Evolutionary conservation across 2,113 vertebrate species (phyloP), one percentile per base, ranked within the genome.

Genomic region (Mus pahari): DNA sequence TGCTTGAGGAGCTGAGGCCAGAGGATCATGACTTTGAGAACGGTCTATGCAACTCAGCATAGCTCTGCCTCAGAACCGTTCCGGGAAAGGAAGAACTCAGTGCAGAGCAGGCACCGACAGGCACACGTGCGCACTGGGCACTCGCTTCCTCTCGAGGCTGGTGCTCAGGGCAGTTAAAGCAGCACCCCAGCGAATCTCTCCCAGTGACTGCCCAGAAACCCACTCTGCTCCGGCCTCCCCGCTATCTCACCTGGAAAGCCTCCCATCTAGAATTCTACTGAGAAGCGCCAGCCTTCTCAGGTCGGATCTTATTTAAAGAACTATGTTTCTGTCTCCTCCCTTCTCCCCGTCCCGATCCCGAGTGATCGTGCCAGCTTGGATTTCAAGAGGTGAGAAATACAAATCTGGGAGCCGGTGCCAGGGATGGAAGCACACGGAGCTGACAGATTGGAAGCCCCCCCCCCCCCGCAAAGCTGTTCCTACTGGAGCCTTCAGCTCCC

Each of bases 381-480:
- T 97, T 97, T 95, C 90, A 53, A 89, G 94, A 90, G 64, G 79
- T 0, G 92, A 90, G 93, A 90, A 95, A 92, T 74, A 90, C 94
- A 77, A 75, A 90, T 81, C 83, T 66, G 45, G 64, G 79, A 83
- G 71, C 7, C 0, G 4, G 26, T 31, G 89, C 92, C 96, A 95
- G 90, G 83, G 75, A 58, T 6, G 1, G 1, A 70, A 75, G 70
- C 53, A 2, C 84, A 19, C 1, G 1, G n/a, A 78, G 83, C 77
- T 94, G 87, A 45, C 94, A 96, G 95, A 92, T 42, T 86, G 97
- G 24, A 16, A 91, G 88, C 58, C 83, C 16, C 53, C 2, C 19
- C 84, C 58, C 83, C 16, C 53, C 2, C 19, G 97, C 64, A 19
- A 92, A 89, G 93, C 94, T 93, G 86, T 22, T 60, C 50, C 17